Conservation (phyloP, 2,113 vertebrate species). For the Chaenogobius annularis region DNA sequence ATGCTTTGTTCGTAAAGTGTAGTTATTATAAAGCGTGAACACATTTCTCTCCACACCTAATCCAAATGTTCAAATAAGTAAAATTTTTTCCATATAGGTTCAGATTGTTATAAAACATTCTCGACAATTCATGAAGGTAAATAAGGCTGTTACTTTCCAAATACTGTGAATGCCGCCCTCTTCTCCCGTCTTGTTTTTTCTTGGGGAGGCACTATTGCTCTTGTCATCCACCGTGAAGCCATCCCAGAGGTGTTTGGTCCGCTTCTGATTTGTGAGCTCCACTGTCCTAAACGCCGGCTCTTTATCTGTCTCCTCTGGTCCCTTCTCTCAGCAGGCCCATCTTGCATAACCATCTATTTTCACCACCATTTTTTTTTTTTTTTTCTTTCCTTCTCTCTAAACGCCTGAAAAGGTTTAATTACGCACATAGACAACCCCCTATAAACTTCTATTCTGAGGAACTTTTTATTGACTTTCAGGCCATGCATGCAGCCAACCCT, state of each 20-base stretch:
- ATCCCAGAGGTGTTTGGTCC: slow-evolving; percentile 82
- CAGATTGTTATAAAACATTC: too few relatives aligned
- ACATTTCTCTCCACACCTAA: too few relatives aligned
- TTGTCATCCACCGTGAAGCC: slow-evolving; percentile 88
- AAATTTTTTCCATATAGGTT: too few relatives aligned
- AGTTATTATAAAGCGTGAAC: too few relatives aligned
- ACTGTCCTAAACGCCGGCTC: slow-evolving; percentile 56
- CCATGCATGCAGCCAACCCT: slow-evolving; percentile 80
- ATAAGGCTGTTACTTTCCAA: background rate
- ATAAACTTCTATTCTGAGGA: slow-evolving; percentile 98
- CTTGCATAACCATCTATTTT: slow-evolving; percentile 72
- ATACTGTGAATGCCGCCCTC: slow-evolving; percentile 72
- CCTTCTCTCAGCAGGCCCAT: slow-evolving; percentile 52
- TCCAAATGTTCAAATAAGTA: too few relatives aligned
- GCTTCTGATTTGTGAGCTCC: slow-evolving; percentile 71
- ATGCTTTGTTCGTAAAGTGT: too few relatives aligned
- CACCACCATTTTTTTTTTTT: slow-evolving; percentile 84
- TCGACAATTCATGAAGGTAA: too few relatives aligned
- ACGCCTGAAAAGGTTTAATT: slow-evolving; percentile 98
- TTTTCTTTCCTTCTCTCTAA: slow-evolving; percentile 69
- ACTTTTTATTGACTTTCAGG: slow-evolving; percentile 94
- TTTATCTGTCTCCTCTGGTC: slow-evolving; percentile 48
- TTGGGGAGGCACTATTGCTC: slow-evolving; percentile 76
- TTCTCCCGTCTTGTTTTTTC: slow-evolving; percentile 58
- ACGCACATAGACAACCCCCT: slow-evolving; percentile 95